Evolutionary conservation across 2,113 vertebrate genomes (phyloP), one percentile per base, ranked within the genome.

Genomic region (Willisornis vidua): DNA sequence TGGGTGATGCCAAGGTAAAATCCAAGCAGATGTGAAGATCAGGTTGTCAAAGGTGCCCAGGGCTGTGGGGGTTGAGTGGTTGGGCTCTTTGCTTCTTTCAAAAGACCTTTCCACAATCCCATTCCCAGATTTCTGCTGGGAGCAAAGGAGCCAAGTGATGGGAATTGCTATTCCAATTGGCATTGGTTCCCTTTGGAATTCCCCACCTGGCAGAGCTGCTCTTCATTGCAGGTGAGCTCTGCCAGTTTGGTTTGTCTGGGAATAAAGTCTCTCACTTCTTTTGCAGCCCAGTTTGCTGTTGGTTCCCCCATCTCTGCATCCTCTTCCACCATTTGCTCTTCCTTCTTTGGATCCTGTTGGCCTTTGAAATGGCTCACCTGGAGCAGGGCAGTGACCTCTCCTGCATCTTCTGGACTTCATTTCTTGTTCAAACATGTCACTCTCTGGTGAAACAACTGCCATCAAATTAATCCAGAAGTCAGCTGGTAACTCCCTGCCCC

Each of bases 281-380:
- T 39, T 25, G 33, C 63, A 48, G 45, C 39, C 19, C 4, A 10
- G n/a, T 83, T 89, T 84, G 14, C 31, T 15, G 1, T 25, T 25
- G 10, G 12, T 49, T 80, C n/a, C 5, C 3, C 3, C 28, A 0
- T 9, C 4, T 26, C n/a, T 48, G 39, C 35, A 8, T n/a, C 68
- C 45, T 46, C 43, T 48, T 78, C 20, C 20, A 37, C 12, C 19
- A 2, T 28, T 83, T 68, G 24, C 18, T 55, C 37, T 67, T 46
- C 43, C 25, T 48, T 41, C 41, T 14, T 43, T 25, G 14, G 10
- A 4, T 24, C 37, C 57, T 26, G 11, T 68, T 73, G 82, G 72
- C 8, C 49, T 84, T 49, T 29, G 29, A 37, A 66, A 43, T 9
- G 23, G 22, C 19, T 57, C 52, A 14, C 28, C 17, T 1, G 1